Percentiles rank a stretch among this genome's conserved stretches.
These are phyloP conservation scores for Lepidothrix coronata DNA, from an alignment of 2,113 vertebrate genomes.

Conservation along the genomic window DNA sequence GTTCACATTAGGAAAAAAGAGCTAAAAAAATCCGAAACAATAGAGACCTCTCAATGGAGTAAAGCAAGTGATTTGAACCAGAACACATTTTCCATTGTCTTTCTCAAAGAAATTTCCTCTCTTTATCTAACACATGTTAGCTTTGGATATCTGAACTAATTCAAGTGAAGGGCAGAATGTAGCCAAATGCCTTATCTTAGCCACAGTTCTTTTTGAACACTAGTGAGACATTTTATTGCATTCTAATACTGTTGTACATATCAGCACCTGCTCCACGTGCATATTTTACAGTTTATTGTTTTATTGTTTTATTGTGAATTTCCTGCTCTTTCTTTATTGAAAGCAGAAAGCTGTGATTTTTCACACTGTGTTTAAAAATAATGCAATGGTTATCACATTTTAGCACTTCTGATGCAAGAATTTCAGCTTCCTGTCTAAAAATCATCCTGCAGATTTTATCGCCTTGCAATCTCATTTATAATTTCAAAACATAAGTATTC, in stretches of 20 bases:
- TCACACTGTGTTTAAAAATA: slow-evolving; percentile 42
- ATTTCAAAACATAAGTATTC: slow-evolving; percentile 1
- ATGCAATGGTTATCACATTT: background rate
- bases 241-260: background rate
- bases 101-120: background rate
- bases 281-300: slow-evolving; percentile 3
- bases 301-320: slow-evolving; percentile 51
- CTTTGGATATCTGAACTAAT: background rate
- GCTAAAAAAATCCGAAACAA: background rate
- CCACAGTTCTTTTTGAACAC: background rate
- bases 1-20: background rate
- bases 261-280: slow-evolving; percentile 1
- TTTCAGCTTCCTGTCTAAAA: slow-evolving; percentile 35
- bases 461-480: background rate
- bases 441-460: slow-evolving; percentile 6
- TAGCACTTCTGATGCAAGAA: slow-evolving; percentile 6
- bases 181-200: background rate
- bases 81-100: background rate
- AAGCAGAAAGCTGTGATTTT: slow-evolving; percentile 55
- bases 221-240: background rate
- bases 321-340: slow-evolving; percentile 48
- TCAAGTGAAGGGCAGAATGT: background rate
- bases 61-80: background rate
- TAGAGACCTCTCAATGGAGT: background rate
- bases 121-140: background rate